Base-by-base conservation (phyloP, 2,888 invertebrate species). In the Rhogogaster chlorosoma region DNA sequence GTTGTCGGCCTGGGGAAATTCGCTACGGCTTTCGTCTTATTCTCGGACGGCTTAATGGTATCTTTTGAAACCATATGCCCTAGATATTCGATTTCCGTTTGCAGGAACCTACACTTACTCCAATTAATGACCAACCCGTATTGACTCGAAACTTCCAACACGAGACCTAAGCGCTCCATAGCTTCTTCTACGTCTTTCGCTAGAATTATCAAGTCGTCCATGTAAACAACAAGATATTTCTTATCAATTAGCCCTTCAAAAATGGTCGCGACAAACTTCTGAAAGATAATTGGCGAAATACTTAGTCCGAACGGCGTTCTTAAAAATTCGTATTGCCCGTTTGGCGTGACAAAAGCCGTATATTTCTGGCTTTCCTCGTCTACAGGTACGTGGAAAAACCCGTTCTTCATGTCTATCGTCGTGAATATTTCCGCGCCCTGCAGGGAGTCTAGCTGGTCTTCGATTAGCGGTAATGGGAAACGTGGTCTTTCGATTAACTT, bases 241-340 rank as follows among this genome's bases (percentile, higher is more conserved):
- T 71, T 67, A 15, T 22, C 38, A 5, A 53, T 71, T 6, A 83
- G 32, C 15, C 57, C n/a, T 42, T 32, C 45, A 22, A 84, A 84
- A 32, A 86, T 85, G 0, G 49, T 73, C 22, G 86, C 85, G 2
- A 88, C 82, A 32, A 85, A 86, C 61, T 75, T 80, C 42, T 84
- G 86, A 32, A 87, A 88, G 1, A 86, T 85, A 2, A 86, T 84
- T 0, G 87, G 87, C 0, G 86, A 86, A 38, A 87, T 88, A 42
- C 86, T 85, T 0, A 87, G 29, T 6, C 88, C 89, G 83, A 89
- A 87, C 0, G 87, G 87, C 9, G 86, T 85, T 57, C 67, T 45
- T 0, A 75, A n/a, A 61, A 89, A 88, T 32, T 89, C 88, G 49
- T 85, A 87, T 26, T 87, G 87, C 0, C 88, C 87, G 6, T 83